Base-by-base conservation (phyloP, 2,797 vertebrate genomes). In the Euthynnus affinis region DNA sequence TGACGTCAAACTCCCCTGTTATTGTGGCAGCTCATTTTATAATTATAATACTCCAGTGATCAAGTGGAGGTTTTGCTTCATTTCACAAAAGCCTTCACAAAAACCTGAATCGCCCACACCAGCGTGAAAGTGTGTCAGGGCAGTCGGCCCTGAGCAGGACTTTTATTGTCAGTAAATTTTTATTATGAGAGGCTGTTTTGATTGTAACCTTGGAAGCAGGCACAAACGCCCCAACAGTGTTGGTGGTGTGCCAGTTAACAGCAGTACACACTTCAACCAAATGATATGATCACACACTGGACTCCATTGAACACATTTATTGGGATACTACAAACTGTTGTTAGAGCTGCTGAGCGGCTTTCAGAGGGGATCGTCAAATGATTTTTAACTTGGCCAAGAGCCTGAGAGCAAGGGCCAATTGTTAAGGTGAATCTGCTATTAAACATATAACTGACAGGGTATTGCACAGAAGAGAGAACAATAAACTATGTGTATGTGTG, bases 161-260 rank as follows among this genome's bases (percentile, higher is more conserved):
- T 77, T 58, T 76, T 51, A 83, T 22, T 71, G 42, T 74, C 53
- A 71, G 52, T 53, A 52, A 46, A 61, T 60, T 82, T 85, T 81
- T 82, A 87, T 88, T 81, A 56, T 79, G 74, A 91, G 78, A 80
- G 67, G 73, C 69, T 90, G 76, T 88, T 91, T 82, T 81, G 86
- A 88, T 80, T 68, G 84, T 85, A 74, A 87, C 86, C 82, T 77
- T 90, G 84, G 81, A 85, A 62, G 85, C 87, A 53, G 44, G 80
- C 55, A 78, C 81, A 89, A 84, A 88, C 13, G 20, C 52, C 82
- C 65, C n/a, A 59, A 62, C 74, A 73, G 57, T 46, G 52, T 34
- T 70, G 80, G 78, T 78, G 71, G 58, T 12, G 71, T 59, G 71
- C 85, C 85, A 82, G 80, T 63, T n/a, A 55, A 76, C 62, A 68